Conservation (phyloP, 2,888 invertebrate genomes). For the Gryllus longicercus region DNA sequence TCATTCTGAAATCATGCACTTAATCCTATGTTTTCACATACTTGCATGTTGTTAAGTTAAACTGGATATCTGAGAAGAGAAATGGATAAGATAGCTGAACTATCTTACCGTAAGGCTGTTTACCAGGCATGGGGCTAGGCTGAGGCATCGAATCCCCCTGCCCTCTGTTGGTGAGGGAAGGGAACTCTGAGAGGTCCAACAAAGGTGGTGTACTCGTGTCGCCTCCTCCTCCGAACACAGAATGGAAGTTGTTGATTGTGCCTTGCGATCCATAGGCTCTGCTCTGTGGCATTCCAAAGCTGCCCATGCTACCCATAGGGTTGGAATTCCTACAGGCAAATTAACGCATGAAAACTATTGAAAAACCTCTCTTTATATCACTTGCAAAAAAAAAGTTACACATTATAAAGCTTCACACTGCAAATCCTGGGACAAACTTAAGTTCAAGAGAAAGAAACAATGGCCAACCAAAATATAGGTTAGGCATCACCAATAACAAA, state of each 20-base stretch:
- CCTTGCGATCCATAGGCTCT: conserved; percentile 53
- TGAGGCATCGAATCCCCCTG: conserved; percentile 61
- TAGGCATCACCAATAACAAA: too few species aligned
- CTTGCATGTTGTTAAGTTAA: conserved; percentile 7
- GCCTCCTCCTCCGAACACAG: conserved; percentile 73
- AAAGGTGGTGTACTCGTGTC: conserved; percentile 80
- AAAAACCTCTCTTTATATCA: too few species aligned
- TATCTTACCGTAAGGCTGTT: conserved; percentile 82
- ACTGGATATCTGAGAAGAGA: neutral
- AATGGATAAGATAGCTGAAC: conserved; percentile 5
- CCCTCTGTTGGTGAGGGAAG: conserved; percentile 78
- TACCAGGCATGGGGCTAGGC: conserved; percentile 80
- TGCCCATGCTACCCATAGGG: conserved; percentile 61
- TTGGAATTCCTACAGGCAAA: conserved; percentile 51
- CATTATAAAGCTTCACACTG: neutral
- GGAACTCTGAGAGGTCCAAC: conserved; percentile 88
- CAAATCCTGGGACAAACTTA: conserved; percentile 42
- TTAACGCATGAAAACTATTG: too few species aligned
- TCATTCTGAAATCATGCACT: neutral
- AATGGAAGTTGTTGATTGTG: conserved; percentile 64
- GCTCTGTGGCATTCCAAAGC: conserved; percentile 59
- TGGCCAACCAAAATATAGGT: conserved; percentile 42
- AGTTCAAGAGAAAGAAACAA: neutral
- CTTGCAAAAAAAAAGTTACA: too few species aligned
- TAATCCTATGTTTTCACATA: neutral